Evolutionary conservation across 2,888 invertebrate species (phyloP), one percentile per base, ranked within the genome.

Genomic region (Ichneumon xanthorius): DNA sequence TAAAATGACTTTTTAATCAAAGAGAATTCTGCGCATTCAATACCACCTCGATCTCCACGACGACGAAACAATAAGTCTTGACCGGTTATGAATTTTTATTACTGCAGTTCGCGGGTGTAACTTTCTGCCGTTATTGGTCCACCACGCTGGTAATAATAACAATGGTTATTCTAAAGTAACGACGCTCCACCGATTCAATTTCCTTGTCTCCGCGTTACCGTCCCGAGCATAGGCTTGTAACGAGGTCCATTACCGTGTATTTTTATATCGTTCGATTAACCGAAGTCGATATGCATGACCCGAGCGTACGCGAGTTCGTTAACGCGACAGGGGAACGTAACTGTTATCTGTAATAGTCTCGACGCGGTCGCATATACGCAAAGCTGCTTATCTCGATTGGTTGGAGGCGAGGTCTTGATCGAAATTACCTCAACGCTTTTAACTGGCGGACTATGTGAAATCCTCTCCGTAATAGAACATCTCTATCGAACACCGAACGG

Each of bases 211-310:
- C 14, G 16, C 14, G 40, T 26, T 6, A 7, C 16, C n/a, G 48
- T 37, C 33, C 14, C 45, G 37, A 72, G 33, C 30, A 6, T 58
- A 45, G 40, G 19, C 40, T 61, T 22, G 30, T 65, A 50, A 50
- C 71, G 22, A 65, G 19, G 30, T 72, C 53, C 71, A 80, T 81
- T 81, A 81, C 67, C 45, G n/a, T 53, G 50, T 55, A 61, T 84
- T 77, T 84, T 84, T 61, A 77, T 80, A 80, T 61, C 80, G 50
- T 73, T 77, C 77, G 72, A 80, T 84, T 33, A 84, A 72, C 11
- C 65, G 22, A 11, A 40, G 30, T 37, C 65, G 30, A 71, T 80
- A 77, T 50, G 37, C 26, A 33, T 53, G 37, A 61, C 33, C 40
- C 45, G 40, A 40, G 40, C 11, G 37, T 37, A 67, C 9, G 19